A percentile compares a stretch with the other conserved stretches of the same genome.
phyloP scores from a whole-genome alignment of 1,140 invertebrate species.

The Phortica variegata region DNA sequence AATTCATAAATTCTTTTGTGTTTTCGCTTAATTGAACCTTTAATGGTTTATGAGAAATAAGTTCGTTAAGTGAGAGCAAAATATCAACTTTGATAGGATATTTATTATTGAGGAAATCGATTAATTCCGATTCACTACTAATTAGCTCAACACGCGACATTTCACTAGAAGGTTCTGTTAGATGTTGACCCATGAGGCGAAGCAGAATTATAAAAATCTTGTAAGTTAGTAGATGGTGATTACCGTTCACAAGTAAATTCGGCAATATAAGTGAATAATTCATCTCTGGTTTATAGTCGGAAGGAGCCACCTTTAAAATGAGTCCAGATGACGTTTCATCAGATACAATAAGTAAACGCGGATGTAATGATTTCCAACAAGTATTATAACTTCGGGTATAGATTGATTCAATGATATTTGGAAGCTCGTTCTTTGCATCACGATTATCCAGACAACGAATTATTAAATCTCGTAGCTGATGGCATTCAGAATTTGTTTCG shows the following conservation, averaged over 20 bases:
- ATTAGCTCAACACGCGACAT: conserved; percentile 24
- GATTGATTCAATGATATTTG: conserved; percentile 9
- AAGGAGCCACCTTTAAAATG: conserved; percentile 19
- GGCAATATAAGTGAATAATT: conserved; percentile 16
- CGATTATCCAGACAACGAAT: conserved; percentile 40
- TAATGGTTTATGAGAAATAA: conserved; percentile 37
- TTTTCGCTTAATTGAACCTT: conserved; percentile 34
- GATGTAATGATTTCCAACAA: conserved; percentile 24
- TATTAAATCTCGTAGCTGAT: conserved; percentile 18
- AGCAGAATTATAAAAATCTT: conserved; percentile 40
- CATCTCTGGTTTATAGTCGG: conserved; percentile 13
- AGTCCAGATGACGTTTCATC: neutral
- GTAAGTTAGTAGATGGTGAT: conserved; percentile 33
- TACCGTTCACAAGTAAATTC: conserved; percentile 18
- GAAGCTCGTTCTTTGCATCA: conserved; percentile 19
- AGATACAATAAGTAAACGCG: conserved; percentile 18
- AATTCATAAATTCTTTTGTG: conserved; percentile 27
- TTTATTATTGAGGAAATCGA: conserved; percentile 29
- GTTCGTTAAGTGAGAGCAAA: conserved; percentile 32
- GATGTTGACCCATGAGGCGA: conserved; percentile 16
- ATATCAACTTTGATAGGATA: conserved; percentile 40
- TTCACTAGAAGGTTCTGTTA: neutral
- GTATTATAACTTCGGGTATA: neutral
- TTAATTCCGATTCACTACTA: conserved; percentile 33
- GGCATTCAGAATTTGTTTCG: conserved; percentile 1